Conservation (phyloP, 2,113 vertebrate species). For the Oncorhynchus gorbuscha region DNA sequence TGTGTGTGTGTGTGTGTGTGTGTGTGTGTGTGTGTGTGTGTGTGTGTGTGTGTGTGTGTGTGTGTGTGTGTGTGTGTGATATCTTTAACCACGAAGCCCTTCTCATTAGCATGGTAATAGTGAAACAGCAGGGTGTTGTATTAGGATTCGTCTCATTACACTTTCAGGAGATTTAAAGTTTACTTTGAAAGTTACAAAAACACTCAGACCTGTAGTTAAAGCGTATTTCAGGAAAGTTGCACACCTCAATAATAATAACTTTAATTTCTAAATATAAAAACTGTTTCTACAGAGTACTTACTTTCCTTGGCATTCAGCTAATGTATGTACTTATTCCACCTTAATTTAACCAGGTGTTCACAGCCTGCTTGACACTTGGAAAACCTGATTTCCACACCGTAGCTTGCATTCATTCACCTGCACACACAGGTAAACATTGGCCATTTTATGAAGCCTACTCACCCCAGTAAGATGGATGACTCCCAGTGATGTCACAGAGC, state of each 20-base stretch:
- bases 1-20: slow-evolving; percentile 40
- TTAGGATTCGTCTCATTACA: slow-evolving; percentile 78
- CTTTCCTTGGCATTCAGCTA: too few species aligned
- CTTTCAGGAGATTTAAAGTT: slow-evolving; percentile 80
- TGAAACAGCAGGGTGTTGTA: slow-evolving; percentile 74
- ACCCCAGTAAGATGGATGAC: slow-evolving; percentile 98
- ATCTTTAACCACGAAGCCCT: slow-evolving; percentile 55
- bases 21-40: slow-evolving; percentile 43
- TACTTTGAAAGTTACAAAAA: slow-evolving; percentile 63
- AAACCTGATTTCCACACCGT: not conserved
- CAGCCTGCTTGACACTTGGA: too few species aligned
- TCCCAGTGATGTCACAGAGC: slow-evolving; percentile 95
- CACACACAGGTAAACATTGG: not conserved
- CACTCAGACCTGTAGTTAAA: slow-evolving; percentile 26
- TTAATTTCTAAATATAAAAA: too few species aligned
- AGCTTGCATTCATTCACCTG: not conserved
- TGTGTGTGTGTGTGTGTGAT: too few species aligned
- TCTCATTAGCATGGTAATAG: slow-evolving; percentile 80
- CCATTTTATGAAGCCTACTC: slow-evolving; percentile 52
- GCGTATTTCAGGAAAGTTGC: slow-evolving; percentile 36
- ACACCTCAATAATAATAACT: not conserved
- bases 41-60: slow-evolving; percentile 49
- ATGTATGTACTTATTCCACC: too few species aligned
- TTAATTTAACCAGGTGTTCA: too few species aligned
- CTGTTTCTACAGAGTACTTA: too few species aligned